Evolutionary conservation across 2,113 vertebrate species (phyloP).

Genomic region (Nerophis lumbriciformis): DNA sequence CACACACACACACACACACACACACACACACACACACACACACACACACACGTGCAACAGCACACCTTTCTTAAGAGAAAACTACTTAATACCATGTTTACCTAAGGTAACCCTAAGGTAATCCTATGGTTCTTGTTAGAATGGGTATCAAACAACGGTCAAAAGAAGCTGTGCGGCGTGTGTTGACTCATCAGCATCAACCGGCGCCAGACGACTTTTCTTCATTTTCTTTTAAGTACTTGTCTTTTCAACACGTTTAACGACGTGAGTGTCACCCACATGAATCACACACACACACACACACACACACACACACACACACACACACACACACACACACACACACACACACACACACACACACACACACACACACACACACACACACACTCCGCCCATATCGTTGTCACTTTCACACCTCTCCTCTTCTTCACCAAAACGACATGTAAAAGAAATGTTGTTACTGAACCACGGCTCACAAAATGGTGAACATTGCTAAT

Average conservation of each 20-base stretch:
- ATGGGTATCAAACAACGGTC: not conserved
- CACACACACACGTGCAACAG: too few species aligned
- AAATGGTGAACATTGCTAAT: too few species aligned
- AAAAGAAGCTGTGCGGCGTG: too few species aligned
- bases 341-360: not conserved
- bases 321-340: not conserved
- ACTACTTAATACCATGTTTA: too few species aligned
- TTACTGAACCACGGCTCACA: too few species aligned
- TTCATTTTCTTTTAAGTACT: not conserved
- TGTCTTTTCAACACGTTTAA: not conserved
- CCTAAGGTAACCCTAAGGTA: too few species aligned
- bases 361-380: not conserved
- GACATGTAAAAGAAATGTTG: too few species aligned
- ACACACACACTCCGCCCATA: not conserved
- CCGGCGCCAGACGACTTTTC: not conserved
- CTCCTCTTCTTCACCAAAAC: constrained; percentile 1
- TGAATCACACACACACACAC: not conserved
- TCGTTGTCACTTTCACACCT: constrained; percentile 15
- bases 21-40: too few species aligned
- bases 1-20: too few species aligned
- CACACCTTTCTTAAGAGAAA: too few species aligned
- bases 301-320: not conserved
- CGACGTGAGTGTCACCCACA: not conserved
- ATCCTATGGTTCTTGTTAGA: too few species aligned
- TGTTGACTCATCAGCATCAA: not conserved